Evolutionary conservation across 2,888 invertebrate species (phyloP), one percentile per base, ranked within the genome.

Genomic region (Cheilosia vernalis): DNA sequence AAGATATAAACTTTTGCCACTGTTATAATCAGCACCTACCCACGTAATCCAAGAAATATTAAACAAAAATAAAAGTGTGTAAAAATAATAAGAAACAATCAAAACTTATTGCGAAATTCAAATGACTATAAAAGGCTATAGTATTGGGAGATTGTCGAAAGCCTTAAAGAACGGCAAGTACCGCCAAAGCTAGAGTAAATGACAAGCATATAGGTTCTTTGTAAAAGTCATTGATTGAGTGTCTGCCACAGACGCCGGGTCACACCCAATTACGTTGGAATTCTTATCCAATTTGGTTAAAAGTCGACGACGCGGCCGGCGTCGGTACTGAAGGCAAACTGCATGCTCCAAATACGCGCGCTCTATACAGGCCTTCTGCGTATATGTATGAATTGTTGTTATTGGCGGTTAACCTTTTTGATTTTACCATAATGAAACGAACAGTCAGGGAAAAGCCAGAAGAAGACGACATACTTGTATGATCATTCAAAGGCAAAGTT

Each of bases 271-370:
- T 82, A 76, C 24, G n/a, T 37, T 76, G 44, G 37, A 70, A 63
- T 64, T 70, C 56, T 24, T 44, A 56, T 55, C 33, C 47, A 51
- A 53, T 70, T 69, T 69, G 47, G 47, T 19, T 56, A 21, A n/a
- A 64, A 47, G 40, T 56, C 33, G 42, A 53, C 47, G 33, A 40
- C 53, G 30, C 42, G 27, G 53, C 44, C 42, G 27, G 5, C 27
- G 5, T 69, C 40, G 44, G 49, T 66, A 49, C 63, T 49, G 74
- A 81, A 81, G 80, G 80, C 67, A 24, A 81, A 74, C 61, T 81
- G 67, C 74, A 74, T 81, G 74, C 80, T 69, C 67, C 49, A 74
- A 67, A 81, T 81, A 81, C 60, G 60, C 55, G 49, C 40, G 55
- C 53, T 53, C 55, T 64, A 56, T 21, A 1, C 64, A 37, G 63